Evolutionary conservation across 2,797 vertebrate genomes (phyloP).

Genomic region (Pempheris klunzingeri): DNA sequence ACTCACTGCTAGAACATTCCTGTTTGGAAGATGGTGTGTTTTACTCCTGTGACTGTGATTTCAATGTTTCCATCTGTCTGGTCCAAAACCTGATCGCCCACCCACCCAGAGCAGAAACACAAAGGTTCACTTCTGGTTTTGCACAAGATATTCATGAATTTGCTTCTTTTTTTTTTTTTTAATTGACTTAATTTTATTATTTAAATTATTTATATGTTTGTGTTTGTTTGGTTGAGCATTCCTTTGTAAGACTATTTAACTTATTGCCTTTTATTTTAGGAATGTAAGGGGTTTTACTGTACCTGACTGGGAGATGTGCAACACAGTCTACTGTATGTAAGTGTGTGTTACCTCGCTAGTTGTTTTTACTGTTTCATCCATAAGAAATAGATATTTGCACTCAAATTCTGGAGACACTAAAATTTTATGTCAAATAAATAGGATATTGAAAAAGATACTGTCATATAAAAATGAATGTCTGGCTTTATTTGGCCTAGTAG

Average conservation of each 20-base stretch:
- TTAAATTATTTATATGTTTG: constrained; percentile 79
- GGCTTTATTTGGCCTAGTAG: constrained; percentile 95
- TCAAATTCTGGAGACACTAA: constrained; percentile 86
- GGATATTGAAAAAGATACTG: constrained; percentile 84
- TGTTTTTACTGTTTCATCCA: constrained; percentile 84
- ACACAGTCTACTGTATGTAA: constrained; percentile 83
- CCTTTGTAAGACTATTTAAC: constrained; percentile 85
- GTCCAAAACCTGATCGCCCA: constrained; percentile 60
- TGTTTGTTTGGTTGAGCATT: constrained; percentile 81
- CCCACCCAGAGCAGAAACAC: constrained; percentile 77
- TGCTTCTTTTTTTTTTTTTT: constrained; percentile 48
- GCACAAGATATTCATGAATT: constrained; percentile 73
- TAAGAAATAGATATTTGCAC: constrained; percentile 86
- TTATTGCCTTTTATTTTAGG: constrained; percentile 92
- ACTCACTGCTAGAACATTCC: constrained; percentile 80
- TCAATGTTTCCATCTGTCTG: constrained; percentile 80
- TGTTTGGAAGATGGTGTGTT: constrained; percentile 75
- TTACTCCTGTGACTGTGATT: constrained; percentile 79
- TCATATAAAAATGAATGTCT: constrained; percentile 96
- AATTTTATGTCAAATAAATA: constrained; percentile 85
- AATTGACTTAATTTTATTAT: constrained; percentile 73
- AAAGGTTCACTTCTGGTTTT: constrained; percentile 80
- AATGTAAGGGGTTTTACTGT: constrained; percentile 89
- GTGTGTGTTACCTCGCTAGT: constrained; percentile 81
- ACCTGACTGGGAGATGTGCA: constrained; percentile 85